Base-by-base conservation (phyloP, 2,888 invertebrate genomes). In the Cotesia congregata region DNA sequence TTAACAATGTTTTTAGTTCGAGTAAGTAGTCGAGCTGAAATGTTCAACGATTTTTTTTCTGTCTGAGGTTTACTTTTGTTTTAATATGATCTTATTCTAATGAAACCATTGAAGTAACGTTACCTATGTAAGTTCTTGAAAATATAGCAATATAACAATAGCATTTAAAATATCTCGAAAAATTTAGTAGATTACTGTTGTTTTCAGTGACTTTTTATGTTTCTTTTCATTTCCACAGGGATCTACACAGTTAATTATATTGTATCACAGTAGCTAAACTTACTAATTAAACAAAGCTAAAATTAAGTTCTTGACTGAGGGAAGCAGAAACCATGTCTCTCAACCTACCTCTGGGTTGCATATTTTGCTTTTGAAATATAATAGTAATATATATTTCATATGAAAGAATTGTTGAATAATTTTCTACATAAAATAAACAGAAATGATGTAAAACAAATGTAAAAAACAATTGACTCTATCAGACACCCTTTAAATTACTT, bases 231-330 rank as follows among this genome's bases (percentile, higher is more conserved):
- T 64, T 17, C 41, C 12, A 64, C 39, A 6, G 41, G 64, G 64
- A 64, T 72, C 72, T 9, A 62, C 61, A 6, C 17, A 20, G 38
- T 76, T 75, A 79, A 78, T 72, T 73, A 77, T 78, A 71, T n/a
- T 65, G 65, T 50, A 50, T 50, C 50, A 50, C 12, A 50, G 50
- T 9, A 50, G 12, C 50, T 77, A 77, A 80, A 80, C 79, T 81
- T 78, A 72, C 81, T 81, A 81, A 81, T 80, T 80, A 81, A 80
- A 81, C 79, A 78, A 80, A 79, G 80, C 78, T 79, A 61, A 72
- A 77, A 77, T 80, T 79, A 80, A 80, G 80, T 76, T 78, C 77
- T 80, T 80, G 68, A 68, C 40, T 41, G 40, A 6, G 68, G 41
- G 50, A 15, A 17, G 39, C 65, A 50, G 12, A 50, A 50, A 50